Base-by-base conservation (phyloP, 2,888 invertebrate genomes). In the Achlya flavicornis region DNA sequence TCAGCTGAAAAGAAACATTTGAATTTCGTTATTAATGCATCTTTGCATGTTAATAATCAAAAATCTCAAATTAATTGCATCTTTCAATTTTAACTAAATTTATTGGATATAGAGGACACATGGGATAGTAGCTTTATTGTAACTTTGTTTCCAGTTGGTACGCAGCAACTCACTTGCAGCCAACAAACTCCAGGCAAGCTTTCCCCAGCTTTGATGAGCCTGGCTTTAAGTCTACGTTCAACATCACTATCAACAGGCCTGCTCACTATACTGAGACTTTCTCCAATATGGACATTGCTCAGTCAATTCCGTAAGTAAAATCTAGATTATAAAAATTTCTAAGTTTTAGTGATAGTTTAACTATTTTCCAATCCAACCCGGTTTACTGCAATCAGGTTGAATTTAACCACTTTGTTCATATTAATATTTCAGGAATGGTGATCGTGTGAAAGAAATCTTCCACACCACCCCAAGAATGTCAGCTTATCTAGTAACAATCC, bases 131-230 rank as follows among this genome's bases (percentile, higher is more conserved):
- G 38, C 38, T 6, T 41, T 12, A 41, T 12, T 41, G 12, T 12
- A 3, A 7, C 3, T 12, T 58, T 19, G 32, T 63, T 74, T 71
- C 32, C 81, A 97, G 97, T 79, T 97, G 96, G 96, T 95, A 97
- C 65, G 96, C 96, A 0, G 95, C 96, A 0, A 96, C 97, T 14
- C 97, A 97, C 80, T 96, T 97, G 79, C 97, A 97, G 87, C 96
- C 97, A 0, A 96, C 96, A 0, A 96, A 97, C 83, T 97, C 97
- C 0, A 94, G 97, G 53, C 95, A 96, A 76, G 96, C 96, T 1
- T 97, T 97, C 88, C 97, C 97, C 0, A 96, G 97, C 83, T 97
- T 97, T 77, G 97, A 98, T 84, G 97, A 98, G 81, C 97, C 97
- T 4, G 96, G 93, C 0, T 92, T 89, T 66, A 93, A 93, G 67